Percentiles rank a stretch among this genome's conserved stretches.
phyloP scores from a whole-genome alignment of 2,888 invertebrate genomes.

The Ennomos erosarius region DNA sequence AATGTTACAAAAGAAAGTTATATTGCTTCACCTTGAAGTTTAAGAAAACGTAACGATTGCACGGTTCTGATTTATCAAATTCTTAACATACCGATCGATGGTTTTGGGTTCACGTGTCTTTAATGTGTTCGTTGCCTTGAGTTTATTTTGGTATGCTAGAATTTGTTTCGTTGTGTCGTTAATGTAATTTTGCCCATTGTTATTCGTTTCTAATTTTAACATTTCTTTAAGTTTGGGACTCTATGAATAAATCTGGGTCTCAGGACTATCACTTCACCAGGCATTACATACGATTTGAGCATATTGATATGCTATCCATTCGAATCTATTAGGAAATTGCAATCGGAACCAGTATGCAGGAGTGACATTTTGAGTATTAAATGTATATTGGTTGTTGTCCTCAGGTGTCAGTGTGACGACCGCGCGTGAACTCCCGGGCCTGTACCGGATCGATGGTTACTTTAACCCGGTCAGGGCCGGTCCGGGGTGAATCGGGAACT shows the following conservation, averaged over 20 bases:
- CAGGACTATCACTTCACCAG: no score
- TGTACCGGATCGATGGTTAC: conserved; percentile 18
- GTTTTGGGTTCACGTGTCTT: conserved; percentile 10
- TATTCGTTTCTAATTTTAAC: background rate
- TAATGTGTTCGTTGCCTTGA: conserved; percentile 2
- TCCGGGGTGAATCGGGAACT: conserved; percentile 11
- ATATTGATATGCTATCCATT: no score
- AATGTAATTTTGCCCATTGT: background rate
- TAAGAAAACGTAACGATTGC: conserved; percentile 2
- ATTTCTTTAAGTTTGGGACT: no score
- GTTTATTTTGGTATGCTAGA: conserved; percentile 5
- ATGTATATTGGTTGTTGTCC: no score
- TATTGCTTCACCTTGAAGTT: conserved; percentile 16
- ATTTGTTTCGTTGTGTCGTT: background rate
- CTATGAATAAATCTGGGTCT: no score
- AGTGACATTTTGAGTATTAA: no score
- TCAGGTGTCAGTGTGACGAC: conserved; percentile 12
- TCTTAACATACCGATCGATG: conserved; percentile 10
- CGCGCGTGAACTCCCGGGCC: conserved; percentile 21
- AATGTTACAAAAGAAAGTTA: conserved; percentile 15
- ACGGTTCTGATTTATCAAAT: conserved; percentile 10
- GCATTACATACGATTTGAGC: no score
- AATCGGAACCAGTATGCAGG: no score
- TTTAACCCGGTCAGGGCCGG: conserved; percentile 26
- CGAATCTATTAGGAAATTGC: no score